Evolutionary conservation across 2,888 invertebrate species (phyloP).

Genomic region (Pterostichus niger): DNA sequence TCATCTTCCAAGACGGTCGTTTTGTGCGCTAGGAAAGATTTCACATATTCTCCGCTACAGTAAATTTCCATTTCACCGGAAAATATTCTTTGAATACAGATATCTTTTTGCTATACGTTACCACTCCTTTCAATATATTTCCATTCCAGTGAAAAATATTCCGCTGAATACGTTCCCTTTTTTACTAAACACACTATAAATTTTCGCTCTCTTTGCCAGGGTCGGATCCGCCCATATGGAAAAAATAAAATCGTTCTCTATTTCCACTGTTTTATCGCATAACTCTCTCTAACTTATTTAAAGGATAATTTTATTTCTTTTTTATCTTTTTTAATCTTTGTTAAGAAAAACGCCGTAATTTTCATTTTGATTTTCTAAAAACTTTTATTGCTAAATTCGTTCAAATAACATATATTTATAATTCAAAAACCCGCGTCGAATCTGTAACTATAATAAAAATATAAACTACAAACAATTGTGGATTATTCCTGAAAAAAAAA

Average conservation of each 20-base stretch:
- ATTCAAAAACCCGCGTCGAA: no score
- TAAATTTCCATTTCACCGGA: slow-evolving; percentile 66
- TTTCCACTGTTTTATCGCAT: slow-evolving; percentile 21
- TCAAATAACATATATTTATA: no score
- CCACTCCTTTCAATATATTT: slow-evolving; percentile 64
- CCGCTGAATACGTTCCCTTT: slow-evolving; percentile 64
- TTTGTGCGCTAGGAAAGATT: slow-evolving; percentile 38
- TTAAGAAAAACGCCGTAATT: no score
- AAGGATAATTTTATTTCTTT: background rate
- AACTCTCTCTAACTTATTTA: slow-evolving; percentile 30
- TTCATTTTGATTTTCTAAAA: no score
- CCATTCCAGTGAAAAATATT: slow-evolving; percentile 66
- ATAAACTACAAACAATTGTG: no score
- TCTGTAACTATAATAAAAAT: no score
- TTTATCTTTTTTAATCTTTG: no score
- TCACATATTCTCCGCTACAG: slow-evolving; percentile 51
- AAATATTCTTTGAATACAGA: slow-evolving; percentile 66
- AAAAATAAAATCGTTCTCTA: slow-evolving; percentile 37
- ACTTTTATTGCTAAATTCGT: no score
- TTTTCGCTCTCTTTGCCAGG: slow-evolving; percentile 48
- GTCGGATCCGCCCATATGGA: slow-evolving; percentile 9
- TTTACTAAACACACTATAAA: slow-evolving; percentile 65
- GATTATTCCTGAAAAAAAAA: no score
- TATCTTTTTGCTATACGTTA: slow-evolving; percentile 64
- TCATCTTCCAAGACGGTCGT: slow-evolving; percentile 54